These are phyloP conservation scores for Cirrhinus mrigala DNA, from an alignment of 2,797 vertebrate species.

Conservation along the genomic window DNA sequence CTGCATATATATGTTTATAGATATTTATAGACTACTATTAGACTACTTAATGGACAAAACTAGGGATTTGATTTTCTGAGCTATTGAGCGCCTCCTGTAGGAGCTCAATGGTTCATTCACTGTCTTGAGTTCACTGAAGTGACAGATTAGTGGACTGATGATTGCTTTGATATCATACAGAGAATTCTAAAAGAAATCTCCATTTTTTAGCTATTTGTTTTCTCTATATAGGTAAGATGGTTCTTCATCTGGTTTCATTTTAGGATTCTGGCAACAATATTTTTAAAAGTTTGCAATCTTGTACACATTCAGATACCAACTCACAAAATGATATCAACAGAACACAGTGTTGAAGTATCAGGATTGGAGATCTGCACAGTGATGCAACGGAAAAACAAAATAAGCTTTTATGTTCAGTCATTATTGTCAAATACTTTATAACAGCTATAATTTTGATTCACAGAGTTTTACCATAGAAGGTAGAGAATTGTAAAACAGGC, in stretches of 20 bases:
- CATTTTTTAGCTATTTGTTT: not conserved
- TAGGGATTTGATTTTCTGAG: not conserved
- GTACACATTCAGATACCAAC: constrained; percentile 12
- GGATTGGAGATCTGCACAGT: not conserved
- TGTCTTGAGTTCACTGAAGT: not conserved
- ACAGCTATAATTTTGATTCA: not conserved
- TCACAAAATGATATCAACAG: constrained; percentile 11
- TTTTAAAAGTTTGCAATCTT: not conserved
- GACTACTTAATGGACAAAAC: not conserved
- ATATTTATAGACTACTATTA: not conserved
- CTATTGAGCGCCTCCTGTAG: not conserved
- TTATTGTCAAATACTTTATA: not conserved
- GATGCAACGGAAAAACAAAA: not conserved
- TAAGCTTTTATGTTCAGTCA: not conserved
- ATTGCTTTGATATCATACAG: not conserved
- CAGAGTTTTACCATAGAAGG: not conserved
- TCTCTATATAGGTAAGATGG: not conserved
- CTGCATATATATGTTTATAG: no score
- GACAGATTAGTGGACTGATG: not conserved
- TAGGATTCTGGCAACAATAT: not conserved
- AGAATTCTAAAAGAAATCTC: not conserved
- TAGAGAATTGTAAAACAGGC: not conserved
- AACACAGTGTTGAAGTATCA: constrained; percentile 14
- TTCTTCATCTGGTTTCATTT: not conserved
- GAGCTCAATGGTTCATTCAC: not conserved